These are phyloP conservation scores for Antitype chi DNA, from an alignment of 2,888 invertebrate species.

Conservation along the genomic window DNA sequence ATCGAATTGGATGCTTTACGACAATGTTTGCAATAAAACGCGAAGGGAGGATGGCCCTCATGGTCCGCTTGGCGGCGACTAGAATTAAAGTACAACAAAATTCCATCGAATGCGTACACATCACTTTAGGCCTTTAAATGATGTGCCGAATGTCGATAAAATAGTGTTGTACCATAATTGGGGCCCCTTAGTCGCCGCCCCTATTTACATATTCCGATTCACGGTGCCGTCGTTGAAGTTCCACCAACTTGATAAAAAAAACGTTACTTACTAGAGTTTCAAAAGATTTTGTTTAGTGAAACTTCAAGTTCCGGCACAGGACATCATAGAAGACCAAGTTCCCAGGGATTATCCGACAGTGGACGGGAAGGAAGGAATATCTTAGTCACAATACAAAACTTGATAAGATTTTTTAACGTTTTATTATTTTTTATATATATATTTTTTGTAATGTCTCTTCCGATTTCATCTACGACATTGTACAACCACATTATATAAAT, in stretches of 20 bases:
- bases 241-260: conserved; percentile 62
- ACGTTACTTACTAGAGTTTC: conserved; percentile 40
- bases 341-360: conserved; percentile 81
- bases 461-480: conserved; percentile 87
- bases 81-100: conserved; percentile 82
- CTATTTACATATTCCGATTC: conserved; percentile 78
- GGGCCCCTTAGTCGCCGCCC: conserved; percentile 87
- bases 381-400: conserved; percentile 84
- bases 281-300: conserved; percentile 65
- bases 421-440: conserved; percentile 87
- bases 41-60: conserved; percentile 82
- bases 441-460: conserved; percentile 87
- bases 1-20: conserved; percentile 79
- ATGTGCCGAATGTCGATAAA: conserved; percentile 83
- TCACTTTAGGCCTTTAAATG: conserved; percentile 89
- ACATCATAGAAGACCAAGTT: conserved; percentile 80
- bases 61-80: conserved; percentile 84
- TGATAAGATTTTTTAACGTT: conserved; percentile 86
- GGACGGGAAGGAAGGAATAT: conserved; percentile 76
- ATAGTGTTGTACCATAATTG: conserved; percentile 81
- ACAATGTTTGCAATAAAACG: conserved; percentile 74
- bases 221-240: conserved; percentile 77
- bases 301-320: conserved; percentile 79
- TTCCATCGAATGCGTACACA: conserved; percentile 84
- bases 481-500: conserved; percentile 90